Conservation (phyloP, 1,140 invertebrate species). For the Chrysoperla carnea region DNA sequence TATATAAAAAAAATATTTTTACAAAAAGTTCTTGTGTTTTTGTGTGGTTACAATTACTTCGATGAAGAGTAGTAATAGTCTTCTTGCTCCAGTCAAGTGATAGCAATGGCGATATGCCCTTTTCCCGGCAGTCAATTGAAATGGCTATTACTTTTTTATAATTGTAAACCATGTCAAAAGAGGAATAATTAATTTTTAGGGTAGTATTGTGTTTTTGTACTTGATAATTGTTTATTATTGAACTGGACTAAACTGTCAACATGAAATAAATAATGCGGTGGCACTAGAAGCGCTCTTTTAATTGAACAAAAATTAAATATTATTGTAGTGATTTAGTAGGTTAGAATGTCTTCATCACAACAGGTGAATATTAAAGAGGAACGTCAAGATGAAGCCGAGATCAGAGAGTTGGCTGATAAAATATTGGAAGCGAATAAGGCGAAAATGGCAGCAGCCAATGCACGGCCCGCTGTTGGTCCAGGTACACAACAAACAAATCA, state of each 20-base stretch:
- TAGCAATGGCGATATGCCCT: too few relatives aligned
- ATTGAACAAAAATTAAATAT: not conserved
- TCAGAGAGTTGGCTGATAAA: conserved; percentile 64
- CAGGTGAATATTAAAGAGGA: conserved; percentile 50
- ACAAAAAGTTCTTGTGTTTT: not conserved
- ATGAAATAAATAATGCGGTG: not conserved
- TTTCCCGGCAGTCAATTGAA: too few relatives aligned
- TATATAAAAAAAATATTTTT: not conserved
- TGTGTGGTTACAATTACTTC: too few relatives aligned
- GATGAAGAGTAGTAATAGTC: too few relatives aligned
- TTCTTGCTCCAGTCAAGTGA: too few relatives aligned
- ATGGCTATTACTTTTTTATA: too few relatives aligned
- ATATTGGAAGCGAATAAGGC: conserved; percentile 72
- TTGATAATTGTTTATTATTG: not conserved
- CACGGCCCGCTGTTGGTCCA: conserved; percentile 20
- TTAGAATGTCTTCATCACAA: not conserved
- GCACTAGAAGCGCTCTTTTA: not conserved
- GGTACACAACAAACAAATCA: conserved; percentile 13
- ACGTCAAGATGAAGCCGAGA: conserved; percentile 69
- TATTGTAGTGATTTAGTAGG: not conserved
- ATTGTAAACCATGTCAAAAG: not conserved
- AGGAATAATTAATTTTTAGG: not conserved
- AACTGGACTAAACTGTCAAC: not conserved
- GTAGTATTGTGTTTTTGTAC: not conserved
- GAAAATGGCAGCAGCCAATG: conserved; percentile 35